Evolutionary conservation across 2,113 vertebrate species (phyloP), one percentile per base, ranked within the genome.

Genomic region (Melospiza melodia): DNA sequence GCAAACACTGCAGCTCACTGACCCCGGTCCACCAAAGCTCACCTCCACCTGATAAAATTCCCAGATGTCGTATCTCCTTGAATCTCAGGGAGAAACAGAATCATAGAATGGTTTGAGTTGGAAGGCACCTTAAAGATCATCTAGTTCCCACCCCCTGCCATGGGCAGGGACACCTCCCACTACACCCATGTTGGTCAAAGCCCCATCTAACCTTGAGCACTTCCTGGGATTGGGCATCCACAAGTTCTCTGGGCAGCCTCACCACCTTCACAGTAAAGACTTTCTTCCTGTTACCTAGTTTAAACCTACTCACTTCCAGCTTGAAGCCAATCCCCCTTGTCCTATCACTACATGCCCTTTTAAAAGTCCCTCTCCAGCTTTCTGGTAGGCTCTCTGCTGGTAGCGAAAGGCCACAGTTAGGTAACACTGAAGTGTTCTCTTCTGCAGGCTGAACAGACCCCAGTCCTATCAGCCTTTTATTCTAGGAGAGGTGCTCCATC

Each of bases 371-470:
- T 75, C 30, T 75, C 35, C 22, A 67, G 10, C 33, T 41, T 59
- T 75, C 46, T 54, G 39, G 3, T 52, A 25, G 69, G 20, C 54
- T 68, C 61, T 51, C 24, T 61, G 25, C 46, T 35, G 54, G 13
- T 35, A n/a, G 17, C n/a, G n/a, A 14, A 48, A 75, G 48, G 62
- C 39, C 54, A 48, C 46, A 89, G 5, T 31, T 68, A 54, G 24
- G 46, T 68, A 20, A 75, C 0, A 0, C 54, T 75, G 54, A 68
- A 75, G 30, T 2, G 1, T 68, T 54, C 28, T 68, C 20, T 67
- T 74, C n/a, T 67, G 73, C 35, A 61, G 35, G 11, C 24, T 61
- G 31, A 37, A 37, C 21, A 58, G 18, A 65, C 35, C 9, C 35
- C 24, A 73, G 0, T 65, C 49, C 25, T 73, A 15, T 37, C 58